phyloP scores from a whole-genome alignment of 2,888 invertebrate genomes.

The Leptinotarsa peninsularis region DNA sequence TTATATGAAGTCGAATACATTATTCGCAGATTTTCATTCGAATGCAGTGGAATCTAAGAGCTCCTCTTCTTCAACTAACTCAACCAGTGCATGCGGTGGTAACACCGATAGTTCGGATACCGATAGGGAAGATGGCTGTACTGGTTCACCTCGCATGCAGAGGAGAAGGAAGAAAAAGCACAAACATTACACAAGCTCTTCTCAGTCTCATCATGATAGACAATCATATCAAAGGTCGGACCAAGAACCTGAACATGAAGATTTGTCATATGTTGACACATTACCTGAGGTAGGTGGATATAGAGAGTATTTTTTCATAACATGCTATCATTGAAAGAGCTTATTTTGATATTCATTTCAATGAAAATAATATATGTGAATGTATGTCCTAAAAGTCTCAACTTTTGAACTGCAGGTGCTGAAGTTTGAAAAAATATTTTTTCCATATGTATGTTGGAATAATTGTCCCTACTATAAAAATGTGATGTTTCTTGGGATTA shows the following conservation, averaged over 20 bases:
- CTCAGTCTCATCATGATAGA: slow-evolving; percentile 54
- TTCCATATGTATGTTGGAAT: no score
- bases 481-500: no score
- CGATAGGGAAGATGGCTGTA: slow-evolving; percentile 77
- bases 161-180: slow-evolving; percentile 73
- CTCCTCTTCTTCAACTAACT: slow-evolving; percentile 69
- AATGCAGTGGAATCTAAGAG: slow-evolving; percentile 68
- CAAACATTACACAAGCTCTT: slow-evolving; percentile 57
- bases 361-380: no score
- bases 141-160: slow-evolving; percentile 86
- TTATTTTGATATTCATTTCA: not conserved
- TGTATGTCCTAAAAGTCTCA: no score
- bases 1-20: no score
- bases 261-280: slow-evolving; percentile 85
- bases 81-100: slow-evolving; percentile 67
- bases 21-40: not conserved
- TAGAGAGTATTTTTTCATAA: no score
- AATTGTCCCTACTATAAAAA: no score
- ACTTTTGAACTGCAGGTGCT: no score
- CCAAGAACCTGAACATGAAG: slow-evolving; percentile 65
- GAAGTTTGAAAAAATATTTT: no score
- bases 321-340: not conserved
- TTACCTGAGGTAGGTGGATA: slow-evolving; percentile 78
- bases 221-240: slow-evolving; percentile 46
- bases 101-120: slow-evolving; percentile 76